These are phyloP conservation scores for Halcyon malimbica DNA, from an alignment of 2,113 vertebrate genomes.

Conservation along the genomic window DNA sequence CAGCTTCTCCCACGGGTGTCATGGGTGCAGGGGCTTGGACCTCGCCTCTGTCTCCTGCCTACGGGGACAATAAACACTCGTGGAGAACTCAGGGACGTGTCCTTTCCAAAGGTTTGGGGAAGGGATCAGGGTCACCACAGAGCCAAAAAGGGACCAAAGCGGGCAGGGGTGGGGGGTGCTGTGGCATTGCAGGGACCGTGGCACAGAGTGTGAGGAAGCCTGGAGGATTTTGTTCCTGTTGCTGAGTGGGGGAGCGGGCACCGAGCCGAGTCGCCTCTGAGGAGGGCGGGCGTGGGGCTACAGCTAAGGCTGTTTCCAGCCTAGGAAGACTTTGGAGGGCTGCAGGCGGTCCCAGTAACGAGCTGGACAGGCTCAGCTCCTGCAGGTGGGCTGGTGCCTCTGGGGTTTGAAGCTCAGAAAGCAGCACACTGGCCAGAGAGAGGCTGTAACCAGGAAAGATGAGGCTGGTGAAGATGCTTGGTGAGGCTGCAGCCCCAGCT, in stretches of 20 bases:
- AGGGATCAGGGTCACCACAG: not conserved
- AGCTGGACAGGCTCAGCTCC: not conserved
- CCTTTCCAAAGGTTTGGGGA: not conserved
- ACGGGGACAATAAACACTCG: slow-evolving; percentile 25
- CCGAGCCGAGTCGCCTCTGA: not conserved
- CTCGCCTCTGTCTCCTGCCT: rapidly evolving
- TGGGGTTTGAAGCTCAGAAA: not conserved
- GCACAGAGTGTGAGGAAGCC: not conserved
- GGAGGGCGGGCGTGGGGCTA: not conserved
- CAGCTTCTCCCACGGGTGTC: not conserved
- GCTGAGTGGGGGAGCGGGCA: not conserved
- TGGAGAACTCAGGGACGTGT: not conserved
- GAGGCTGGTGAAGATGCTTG: not conserved
- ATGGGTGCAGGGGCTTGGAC: rapidly evolving
- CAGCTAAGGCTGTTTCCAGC: not conserved
- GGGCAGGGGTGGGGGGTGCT: not conserved
- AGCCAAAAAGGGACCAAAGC: not conserved
- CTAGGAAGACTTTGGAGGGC: no score
- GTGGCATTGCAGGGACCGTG: no score
- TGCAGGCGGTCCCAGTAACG: no score
- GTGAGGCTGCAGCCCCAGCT: not conserved
- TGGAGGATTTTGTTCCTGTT: not conserved
- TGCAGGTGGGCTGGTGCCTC: not conserved
- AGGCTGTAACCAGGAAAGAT: rapidly evolving
- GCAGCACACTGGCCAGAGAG: rapidly evolving